These are phyloP conservation scores for Margaritifera margaritifera DNA, from an alignment of 2,888 invertebrate genomes.

Conservation along the genomic window DNA sequence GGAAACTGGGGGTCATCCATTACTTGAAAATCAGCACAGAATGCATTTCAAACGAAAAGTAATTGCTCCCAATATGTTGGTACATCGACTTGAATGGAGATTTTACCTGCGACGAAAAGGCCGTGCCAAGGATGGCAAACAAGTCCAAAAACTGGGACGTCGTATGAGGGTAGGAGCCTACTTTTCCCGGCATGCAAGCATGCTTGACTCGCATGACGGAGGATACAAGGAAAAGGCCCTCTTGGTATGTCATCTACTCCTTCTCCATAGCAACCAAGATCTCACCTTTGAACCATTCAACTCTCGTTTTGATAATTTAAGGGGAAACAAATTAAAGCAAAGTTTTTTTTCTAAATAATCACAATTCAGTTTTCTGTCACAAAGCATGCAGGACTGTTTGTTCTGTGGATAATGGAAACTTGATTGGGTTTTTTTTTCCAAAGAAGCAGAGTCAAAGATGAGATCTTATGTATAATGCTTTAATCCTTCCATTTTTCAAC, in stretches of 20 bases:
- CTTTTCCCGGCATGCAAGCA: slow-evolving; percentile 64
- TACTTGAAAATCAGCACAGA: slow-evolving; percentile 78
- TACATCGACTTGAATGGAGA: slow-evolving; percentile 94
- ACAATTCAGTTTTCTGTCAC: too few relatives aligned
- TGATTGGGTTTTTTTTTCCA: too few relatives aligned
- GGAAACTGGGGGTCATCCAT: slow-evolving; percentile 91
- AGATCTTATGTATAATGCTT: too few relatives aligned
- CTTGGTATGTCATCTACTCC: slow-evolving; percentile 60
- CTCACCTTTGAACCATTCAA: too few relatives aligned
- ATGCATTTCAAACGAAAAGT: slow-evolving; percentile 70
- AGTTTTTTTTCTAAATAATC: too few relatives aligned
- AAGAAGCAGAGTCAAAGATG: too few relatives aligned
- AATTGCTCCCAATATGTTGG: slow-evolving; percentile 65
- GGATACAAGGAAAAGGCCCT: slow-evolving; percentile 68
- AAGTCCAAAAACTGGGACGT: slow-evolving; percentile 60
- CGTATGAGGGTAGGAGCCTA: slow-evolving; percentile 69
- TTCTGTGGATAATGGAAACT: too few relatives aligned
- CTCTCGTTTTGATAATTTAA: too few relatives aligned
- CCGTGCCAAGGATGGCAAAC: slow-evolving; percentile 51
- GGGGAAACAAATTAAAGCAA: too few relatives aligned
- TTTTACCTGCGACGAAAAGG: slow-evolving; percentile 85
- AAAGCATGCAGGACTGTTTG: too few relatives aligned
- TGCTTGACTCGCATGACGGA: slow-evolving; percentile 66
- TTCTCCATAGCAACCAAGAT: slow-evolving; percentile 1
- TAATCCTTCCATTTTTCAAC: too few relatives aligned